Evolutionary conservation across 2,797 vertebrate genomes (phyloP).

Genomic region (Myotis pilosus): DNA sequence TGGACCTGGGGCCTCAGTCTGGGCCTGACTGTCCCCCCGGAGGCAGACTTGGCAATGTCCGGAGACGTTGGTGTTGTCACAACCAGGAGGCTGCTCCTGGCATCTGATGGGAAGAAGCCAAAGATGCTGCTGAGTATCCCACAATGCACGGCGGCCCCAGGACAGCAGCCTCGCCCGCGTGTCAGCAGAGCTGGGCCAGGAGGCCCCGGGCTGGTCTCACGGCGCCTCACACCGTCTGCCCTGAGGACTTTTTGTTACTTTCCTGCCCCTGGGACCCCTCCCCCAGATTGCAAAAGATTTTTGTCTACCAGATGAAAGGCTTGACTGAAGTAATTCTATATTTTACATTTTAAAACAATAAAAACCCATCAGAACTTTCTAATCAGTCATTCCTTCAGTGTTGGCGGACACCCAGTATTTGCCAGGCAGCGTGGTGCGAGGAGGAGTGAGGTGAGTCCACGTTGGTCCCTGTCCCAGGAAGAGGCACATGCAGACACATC

Average conservation of each 20-base stretch:
- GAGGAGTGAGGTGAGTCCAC: rapidly evolving
- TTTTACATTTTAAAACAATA: background rate
- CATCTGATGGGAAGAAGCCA: background rate
- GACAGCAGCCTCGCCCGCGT: rapidly evolving
- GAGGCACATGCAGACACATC: rapidly evolving
- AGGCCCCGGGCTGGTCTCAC: rapidly evolving
- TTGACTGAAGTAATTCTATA: background rate
- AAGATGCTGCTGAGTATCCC: background rate
- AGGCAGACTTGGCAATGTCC: background rate
- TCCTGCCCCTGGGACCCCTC: background rate
- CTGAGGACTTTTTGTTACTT: background rate
- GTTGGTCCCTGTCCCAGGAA: rapidly evolving
- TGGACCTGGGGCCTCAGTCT: rapidly evolving
- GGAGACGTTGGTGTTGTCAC: background rate
- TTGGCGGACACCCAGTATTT: rapidly evolving
- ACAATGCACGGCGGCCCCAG: rapidly evolving
- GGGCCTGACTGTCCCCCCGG: rapidly evolving
- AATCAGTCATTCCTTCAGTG: background rate
- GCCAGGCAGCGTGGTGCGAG: background rate
- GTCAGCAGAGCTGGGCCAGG: rapidly evolving
- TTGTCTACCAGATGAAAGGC: background rate
- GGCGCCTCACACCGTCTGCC: background rate
- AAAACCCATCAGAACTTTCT: background rate
- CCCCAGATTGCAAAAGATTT: background rate
- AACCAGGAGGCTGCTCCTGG: background rate